Base-by-base conservation (phyloP, 2,113 vertebrate species). In the Todiramphus saurophagus region DNA sequence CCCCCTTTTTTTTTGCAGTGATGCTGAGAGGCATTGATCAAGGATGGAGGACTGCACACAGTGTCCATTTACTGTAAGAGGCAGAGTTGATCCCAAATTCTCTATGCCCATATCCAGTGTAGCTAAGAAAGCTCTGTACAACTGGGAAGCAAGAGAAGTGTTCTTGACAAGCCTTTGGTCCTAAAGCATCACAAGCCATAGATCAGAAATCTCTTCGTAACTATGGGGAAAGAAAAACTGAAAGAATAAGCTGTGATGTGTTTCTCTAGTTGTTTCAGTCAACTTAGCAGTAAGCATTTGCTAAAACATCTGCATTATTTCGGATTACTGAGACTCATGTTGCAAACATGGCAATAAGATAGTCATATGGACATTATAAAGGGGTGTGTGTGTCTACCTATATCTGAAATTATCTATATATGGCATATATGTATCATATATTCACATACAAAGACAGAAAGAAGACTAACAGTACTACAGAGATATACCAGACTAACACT, bases 71-170 rank as follows among this genome's bases (percentile, higher is more conserved):
- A 51, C 27, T n/a, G 12, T 19, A 55, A 72, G 31, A 91, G 23
- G 13, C 28, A 76, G 10, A 2, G 2, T 5, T 60, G 8, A 43
- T 51, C 1, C 1, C 11, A 39, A 59, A n/a, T 39, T 44, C 7
- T 62, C 73, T 66, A 3, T 30, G 13, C 3, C 27, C 46, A 5
- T n/a, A 51, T 30, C 79, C 20, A 48, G 27, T 13, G 13, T 23
- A 79, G 27, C 17, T 51, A 53, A 60, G 51, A 75, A 78, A 58
- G 44, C 14, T 66, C 15, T 33, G 10, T 77, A 24, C 7, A 60
- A 48, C 5, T 50, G 30, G 20, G 43, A 87, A 60, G 27, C 8
- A 82, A 51, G 15, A 59, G 25, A 33, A 87, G 25, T 0, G 0
- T 58, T 88, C 37, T 56, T 64, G 25, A 79, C 82, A 93, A 70